Base-by-base conservation (phyloP, 2,113 vertebrate species). In the Lophura nycthemera region DNA sequence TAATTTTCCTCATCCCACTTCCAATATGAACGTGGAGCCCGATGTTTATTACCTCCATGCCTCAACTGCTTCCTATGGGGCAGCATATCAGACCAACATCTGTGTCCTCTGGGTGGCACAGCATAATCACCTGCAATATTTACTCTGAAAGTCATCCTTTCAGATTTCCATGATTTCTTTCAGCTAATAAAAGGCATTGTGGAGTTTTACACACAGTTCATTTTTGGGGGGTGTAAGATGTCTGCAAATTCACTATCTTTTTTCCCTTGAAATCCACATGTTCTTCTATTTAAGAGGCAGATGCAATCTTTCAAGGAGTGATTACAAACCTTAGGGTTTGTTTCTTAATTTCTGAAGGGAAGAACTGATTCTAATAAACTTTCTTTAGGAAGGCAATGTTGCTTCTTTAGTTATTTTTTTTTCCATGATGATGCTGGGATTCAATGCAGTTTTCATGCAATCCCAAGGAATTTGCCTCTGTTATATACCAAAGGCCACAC, bases 111-210 rank as follows among this genome's bases (percentile, higher is more conserved):
- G 45, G 75, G 79, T 10, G 82, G 42, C 79, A 67, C 1, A 76
- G 32, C 6, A 43, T 73, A 70, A 73, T 43, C 50, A 76, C 30
- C 71, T 63, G 32, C 40, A 61, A 45, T 42, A 69, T 36, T 56
- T 70, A 29, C n/a, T 71, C 43, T 88, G 36, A 42, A 70, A 42
- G 32, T 59, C 83, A 34, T 80, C 70, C 27, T 94, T 90, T 95
- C 78, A 63, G 59, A 89, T 38, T 79, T 43, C 27, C 75, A 47
- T 22, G 18, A 17, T 91, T 96, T n/a, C 66, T 86, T 95, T 94
- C 43, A 88, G 21, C 48, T 75, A 94, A 72, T 63, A 82, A 88
- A 88, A 74, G 29, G 24, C 8, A 16, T 75, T 38, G 48, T 42
- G 42, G 25, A 92, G 27, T 67, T 88, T 86, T 67, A 75, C 13